Base-by-base conservation (phyloP, 2,888 invertebrate genomes). In the Xestia c-nigrum region DNA sequence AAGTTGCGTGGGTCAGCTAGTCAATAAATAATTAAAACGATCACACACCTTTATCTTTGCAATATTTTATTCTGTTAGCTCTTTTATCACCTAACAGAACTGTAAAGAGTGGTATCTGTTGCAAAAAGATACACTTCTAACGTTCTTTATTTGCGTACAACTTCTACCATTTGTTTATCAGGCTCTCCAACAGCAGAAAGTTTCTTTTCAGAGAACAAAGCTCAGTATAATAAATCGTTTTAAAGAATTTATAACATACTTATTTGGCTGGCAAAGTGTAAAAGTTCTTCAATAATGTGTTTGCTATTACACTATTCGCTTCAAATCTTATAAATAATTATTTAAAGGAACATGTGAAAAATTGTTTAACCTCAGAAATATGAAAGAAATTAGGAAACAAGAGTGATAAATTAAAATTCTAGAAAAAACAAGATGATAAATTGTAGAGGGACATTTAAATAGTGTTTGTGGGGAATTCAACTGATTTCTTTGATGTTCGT, bases 111-210 rank as follows among this genome's bases (percentile, higher is more conserved):
- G 74, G 68, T 83, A 76, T 78, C 50, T 78, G 50, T 76, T 76
- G 79, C 74, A 84, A 81, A 87, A 89, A 88, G 81, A 88, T 87
- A 89, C 85, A 80, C 78, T 85, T 80, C 81, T 86, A 88, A 82
- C 72, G 83, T 90, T 88, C 84, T 89, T 90, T 91, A 90, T 90
- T 91, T 89, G 75, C 83, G 80, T 77, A 83, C 88, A 90, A 91
- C 87, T 90, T 89, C 75, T 74, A 83, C 87, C 90, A 90, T 91
- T 92, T 91, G 86, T 92, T 90, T 91, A 91, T 91, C 89, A 88
- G 88, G 64, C 81, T 87, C 82, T 86, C 76, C 81, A 85, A 86
- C 82, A 87, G 75, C 80, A 80, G 65, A 89, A 91, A 88, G 86
- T 87, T 90, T 87, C 83, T 88, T 89, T 88, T 87, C 77, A 85